Percentiles rank a stretch among this genome's conserved stretches.
Conservation (phyloP, 2,888 invertebrate genomes). For the Agrotis segetum region DNA sequence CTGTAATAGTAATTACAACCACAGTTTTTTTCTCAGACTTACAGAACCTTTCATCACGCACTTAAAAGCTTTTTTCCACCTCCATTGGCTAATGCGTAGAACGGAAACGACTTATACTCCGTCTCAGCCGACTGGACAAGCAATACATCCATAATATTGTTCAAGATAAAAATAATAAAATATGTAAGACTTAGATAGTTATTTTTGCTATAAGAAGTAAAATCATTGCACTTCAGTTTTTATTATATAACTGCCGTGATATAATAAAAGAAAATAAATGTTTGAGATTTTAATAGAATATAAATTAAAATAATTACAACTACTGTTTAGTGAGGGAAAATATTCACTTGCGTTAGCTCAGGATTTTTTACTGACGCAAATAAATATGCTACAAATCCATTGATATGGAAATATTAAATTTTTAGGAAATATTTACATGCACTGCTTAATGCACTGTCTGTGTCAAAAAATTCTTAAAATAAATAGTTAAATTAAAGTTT, state of each 20-base stretch:
- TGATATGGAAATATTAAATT: too few species aligned
- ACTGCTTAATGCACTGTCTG: too few species aligned
- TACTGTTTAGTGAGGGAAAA: too few species aligned
- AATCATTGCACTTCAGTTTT: not conserved
- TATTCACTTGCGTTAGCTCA: too few species aligned
- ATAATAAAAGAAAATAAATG: not conserved
- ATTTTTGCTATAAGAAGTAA: conserved; percentile 8
- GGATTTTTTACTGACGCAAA: too few species aligned
- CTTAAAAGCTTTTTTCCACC: conserved; percentile 20
- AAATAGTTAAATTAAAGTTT: too few species aligned
- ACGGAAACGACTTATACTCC: conserved; percentile 46
- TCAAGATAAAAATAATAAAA: conserved; percentile 29
- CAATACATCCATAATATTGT: conserved; percentile 44
- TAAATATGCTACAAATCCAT: too few species aligned
- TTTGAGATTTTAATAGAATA: not conserved
- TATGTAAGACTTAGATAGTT: conserved; percentile 20
- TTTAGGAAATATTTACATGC: too few species aligned
- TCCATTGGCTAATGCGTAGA: conserved; percentile 19
- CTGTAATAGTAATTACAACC: not conserved
- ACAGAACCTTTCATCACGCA: conserved; percentile 31
- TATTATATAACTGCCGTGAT: conserved; percentile 1
- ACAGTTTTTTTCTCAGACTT: not conserved
- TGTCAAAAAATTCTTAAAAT: too few species aligned
- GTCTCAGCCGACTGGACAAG: conserved; percentile 55
- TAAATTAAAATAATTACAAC: too few species aligned